A percentile compares a stretch with the other conserved stretches of the same genome.
Evolutionary conservation across 2,888 invertebrate genomes (phyloP).

Genomic region (Aleiodes alternator): DNA sequence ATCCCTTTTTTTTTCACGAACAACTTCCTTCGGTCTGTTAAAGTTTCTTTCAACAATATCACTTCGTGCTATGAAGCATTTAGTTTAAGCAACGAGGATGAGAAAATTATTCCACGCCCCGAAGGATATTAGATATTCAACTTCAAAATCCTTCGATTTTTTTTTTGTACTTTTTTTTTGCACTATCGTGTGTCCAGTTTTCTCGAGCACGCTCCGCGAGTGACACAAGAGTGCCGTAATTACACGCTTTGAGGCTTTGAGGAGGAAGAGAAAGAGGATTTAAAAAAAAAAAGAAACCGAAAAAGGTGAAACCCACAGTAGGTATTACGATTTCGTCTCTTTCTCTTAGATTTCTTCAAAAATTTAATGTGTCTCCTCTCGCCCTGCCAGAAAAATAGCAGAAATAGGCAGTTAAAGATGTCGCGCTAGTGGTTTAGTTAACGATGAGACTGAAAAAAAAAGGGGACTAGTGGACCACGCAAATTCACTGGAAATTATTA

Average conservation of each 20-base stretch:
- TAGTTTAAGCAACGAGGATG: conserved; percentile 54
- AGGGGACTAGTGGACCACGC: conserved; percentile 1
- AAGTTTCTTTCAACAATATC: conserved; percentile 57
- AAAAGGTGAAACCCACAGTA: conserved; percentile 8
- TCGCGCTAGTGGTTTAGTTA: conserved; percentile 23
- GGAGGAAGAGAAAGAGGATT: conserved; percentile 8
- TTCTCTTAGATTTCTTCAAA: background rate
- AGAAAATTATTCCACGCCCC: conserved; percentile 60
- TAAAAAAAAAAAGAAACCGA: background rate
- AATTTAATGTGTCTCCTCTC: conserved; percentile 28
- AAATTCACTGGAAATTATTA: conserved; percentile 43
- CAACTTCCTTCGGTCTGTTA: background rate
- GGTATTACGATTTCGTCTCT: conserved; percentile 1
- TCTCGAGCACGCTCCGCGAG: conserved; percentile 43
- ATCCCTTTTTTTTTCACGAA: background rate
- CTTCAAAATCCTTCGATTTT: background rate
- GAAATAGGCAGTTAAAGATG: conserved; percentile 23
- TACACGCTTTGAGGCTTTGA: conserved; percentile 39
- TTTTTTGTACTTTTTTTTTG: conserved; percentile 4
- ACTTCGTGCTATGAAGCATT: conserved; percentile 66
- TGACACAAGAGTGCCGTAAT: conserved; percentile 49
- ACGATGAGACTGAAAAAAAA: conserved; percentile 1
- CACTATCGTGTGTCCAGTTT: conserved; percentile 24
- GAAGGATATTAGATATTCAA: conserved; percentile 51
- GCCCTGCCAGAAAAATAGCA: background rate